Evolutionary conservation across 2,888 invertebrate genomes (phyloP), one percentile per base, ranked within the genome.

Genomic region (Sinopyrophorus schimmeli): DNA sequence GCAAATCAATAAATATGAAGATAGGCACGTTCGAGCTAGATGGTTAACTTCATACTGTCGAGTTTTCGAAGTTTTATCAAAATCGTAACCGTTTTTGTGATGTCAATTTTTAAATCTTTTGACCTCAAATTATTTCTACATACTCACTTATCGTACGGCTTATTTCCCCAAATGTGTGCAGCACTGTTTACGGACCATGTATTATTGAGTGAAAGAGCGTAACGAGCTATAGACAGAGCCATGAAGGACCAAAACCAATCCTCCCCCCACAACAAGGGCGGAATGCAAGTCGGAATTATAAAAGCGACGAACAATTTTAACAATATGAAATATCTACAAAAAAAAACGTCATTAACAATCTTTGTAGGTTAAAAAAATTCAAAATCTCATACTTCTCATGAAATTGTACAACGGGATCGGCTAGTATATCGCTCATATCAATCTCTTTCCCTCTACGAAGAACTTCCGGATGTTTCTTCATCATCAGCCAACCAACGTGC

Each of bases 151-250:
- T 92, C 86, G 65, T 87, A 88, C 10, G 87, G 87, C 61, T 82
- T 84, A 63, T 80, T 79, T 30, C 87, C 87, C 77, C 83, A 88
- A 63, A 86, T 81, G 76, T 93, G 93, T 1, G 93, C 92, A 3
- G 88, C 88, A 54, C 89, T 89, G 76, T 93, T 93, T 1, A 94
- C 92, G 1, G 87, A 78, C 93, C 93, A 95, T 1, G 94, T 94
- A 65, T 83, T 83, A 73, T 95, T 87, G 47, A 95, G 78, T 1
- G 82, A 81, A 43, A 82, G 66, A 20, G 83, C 76, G 70, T 92
- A 93, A 6, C 93, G 84, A n/a, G 89, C 64, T 15, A 86, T 68
- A 1, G 80, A 78, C 52, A 87, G 81, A 1, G 86, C 76, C 59
- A 83, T 74, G 57, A 87, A 79, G 2, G 89, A 81, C 57, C 82